Conservation (phyloP, 2,888 invertebrate genomes). For the Andrena marginata region DNA sequence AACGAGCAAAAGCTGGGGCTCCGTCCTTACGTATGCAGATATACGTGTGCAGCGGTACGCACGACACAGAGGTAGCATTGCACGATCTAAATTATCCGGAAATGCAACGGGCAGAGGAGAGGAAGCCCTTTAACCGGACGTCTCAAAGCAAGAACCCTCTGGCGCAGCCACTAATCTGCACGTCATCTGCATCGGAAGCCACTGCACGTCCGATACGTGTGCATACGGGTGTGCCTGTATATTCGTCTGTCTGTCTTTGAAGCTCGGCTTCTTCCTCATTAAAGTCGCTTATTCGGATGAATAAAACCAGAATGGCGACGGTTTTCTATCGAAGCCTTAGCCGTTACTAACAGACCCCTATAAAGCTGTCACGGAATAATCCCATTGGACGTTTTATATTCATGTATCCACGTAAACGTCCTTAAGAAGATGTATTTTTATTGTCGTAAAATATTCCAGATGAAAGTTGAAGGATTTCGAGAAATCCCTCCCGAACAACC, state of each 20-base stretch:
- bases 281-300: not conserved
- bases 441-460: no score
- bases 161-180: conserved; percentile 73
- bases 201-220: conserved; percentile 40
- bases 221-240: not conserved
- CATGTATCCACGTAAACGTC: no score
- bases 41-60: conserved; percentile 8
- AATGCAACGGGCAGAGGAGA: conserved; percentile 67
- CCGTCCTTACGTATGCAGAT: conserved; percentile 48
- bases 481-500: no score
- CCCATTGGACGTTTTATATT: no score
- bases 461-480: no score
- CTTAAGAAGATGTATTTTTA: no score
- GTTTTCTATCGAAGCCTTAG: not conserved
- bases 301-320: no score
- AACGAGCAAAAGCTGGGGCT: conserved; percentile 16
- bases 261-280: conserved; percentile 9
- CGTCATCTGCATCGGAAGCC: conserved; percentile 76
- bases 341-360: not conserved
- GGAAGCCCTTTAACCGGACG: conserved; percentile 55
- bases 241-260: conserved; percentile 15
- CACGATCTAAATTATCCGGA: conserved; percentile 74
- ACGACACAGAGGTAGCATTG: conserved; percentile 42
- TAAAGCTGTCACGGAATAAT: not conserved
- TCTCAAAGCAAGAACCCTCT: conserved; percentile 76